Conservation (phyloP, 2,113 vertebrate genomes). For the Progne subis region DNA sequence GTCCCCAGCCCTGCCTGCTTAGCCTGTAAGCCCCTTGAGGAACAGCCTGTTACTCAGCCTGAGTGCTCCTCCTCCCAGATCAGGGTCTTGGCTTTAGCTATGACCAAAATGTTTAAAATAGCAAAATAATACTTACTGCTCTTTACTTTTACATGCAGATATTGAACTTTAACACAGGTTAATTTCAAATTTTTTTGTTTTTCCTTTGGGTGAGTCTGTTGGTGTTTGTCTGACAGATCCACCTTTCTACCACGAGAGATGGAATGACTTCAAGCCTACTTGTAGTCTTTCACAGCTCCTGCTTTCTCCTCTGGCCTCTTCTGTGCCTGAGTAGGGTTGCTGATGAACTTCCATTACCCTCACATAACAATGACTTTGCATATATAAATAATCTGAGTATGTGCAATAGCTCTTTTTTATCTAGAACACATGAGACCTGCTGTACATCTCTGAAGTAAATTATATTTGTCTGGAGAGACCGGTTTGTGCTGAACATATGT, state of each 20-base stretch:
- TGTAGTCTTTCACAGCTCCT: neutral
- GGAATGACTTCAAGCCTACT: fast-evolving
- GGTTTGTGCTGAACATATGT: neutral
- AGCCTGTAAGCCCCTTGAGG: neutral
- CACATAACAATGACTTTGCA: neutral
- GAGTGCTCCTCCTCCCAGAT: neutral
- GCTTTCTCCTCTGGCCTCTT: neutral
- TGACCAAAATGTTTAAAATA: neutral
- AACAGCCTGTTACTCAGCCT: neutral
- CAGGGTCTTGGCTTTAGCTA: neutral
- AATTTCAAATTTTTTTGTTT: neutral
- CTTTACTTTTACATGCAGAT: neutral
- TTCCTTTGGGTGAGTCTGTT: neutral
- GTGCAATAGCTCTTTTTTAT: neutral
- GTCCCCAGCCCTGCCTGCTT: neutral
- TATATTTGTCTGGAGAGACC: fast-evolving
- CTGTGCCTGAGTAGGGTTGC: neutral
- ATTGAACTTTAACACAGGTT: neutral
- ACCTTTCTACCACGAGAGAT: neutral
- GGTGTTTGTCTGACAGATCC: neutral
- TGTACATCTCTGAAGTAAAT: neutral
- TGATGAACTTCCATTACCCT: neutral
- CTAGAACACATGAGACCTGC: neutral
- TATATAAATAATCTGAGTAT: neutral
- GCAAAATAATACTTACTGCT: neutral